Evolutionary conservation across 2,797 vertebrate genomes (phyloP), one percentile per base, ranked within the genome.

Genomic region (Artibeus jamaicensis): DNA sequence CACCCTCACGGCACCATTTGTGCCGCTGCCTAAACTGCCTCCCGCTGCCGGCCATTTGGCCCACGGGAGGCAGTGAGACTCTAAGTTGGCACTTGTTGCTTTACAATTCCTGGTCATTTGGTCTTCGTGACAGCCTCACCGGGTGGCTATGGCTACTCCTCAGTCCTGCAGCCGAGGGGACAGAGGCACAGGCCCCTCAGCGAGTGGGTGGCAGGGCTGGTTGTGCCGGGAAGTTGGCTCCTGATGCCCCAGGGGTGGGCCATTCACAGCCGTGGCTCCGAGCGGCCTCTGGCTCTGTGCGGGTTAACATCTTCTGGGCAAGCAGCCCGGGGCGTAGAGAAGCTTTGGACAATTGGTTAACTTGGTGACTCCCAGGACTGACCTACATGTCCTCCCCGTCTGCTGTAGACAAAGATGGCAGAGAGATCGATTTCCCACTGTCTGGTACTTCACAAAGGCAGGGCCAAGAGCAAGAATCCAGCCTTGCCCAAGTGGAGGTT

Each of bases 281-380:
- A 55, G 29, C 65, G 37, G 84, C 86, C 42, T 8, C 15, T 5
- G 59, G 84, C 86, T 90, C 62, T 70, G 62, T 88, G 78, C 55
- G 46, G 89, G 89, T 93, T 74, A 88, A 91, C 92, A 93, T 73
- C 15, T 87, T 92, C 94, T 90, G 88, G 95, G 93, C 87, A 48
- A 93, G 77, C 19, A 86, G 87, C 82, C 94, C 15, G 42, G 94
- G 48, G 53, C 81, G 89, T 88, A 79, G 15, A 70, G 92, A 92
- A n/a, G 78, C 77, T 93, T 44, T 74, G 2, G 37, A 18, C 74
- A 81, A 14, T 15, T 29, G 26, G 59, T 14, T 32, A 32, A 62
- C 39, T 68, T 93, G 73, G 87, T 84, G 82, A 65, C 62, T 84
- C n/a, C 73, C 53, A 14, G 65, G 81, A 57, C 29, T 92, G 87